A percentile compares a stretch with the other conserved stretches of the same genome.
Evolutionary conservation across 2,888 invertebrate genomes (phyloP).

Genomic region (Machimus rusticus): DNA sequence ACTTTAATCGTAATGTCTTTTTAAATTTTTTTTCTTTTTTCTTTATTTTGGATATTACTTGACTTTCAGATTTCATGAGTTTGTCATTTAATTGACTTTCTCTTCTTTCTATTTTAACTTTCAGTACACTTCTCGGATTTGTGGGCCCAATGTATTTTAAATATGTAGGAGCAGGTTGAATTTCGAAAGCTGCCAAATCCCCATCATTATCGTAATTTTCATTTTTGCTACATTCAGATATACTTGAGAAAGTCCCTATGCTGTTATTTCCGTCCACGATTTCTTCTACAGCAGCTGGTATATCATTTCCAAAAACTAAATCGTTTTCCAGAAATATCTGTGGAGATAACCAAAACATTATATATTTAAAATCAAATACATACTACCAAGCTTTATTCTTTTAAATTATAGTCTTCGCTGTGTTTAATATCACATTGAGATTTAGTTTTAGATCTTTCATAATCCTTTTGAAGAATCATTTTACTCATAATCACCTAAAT

Average conservation of each 20-base stretch:
- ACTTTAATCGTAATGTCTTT: constrained; percentile 48
- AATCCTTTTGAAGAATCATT: too few species aligned
- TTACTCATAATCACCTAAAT: too few species aligned
- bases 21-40: constrained; percentile 48
- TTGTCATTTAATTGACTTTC: background rate
- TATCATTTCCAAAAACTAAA: constrained; percentile 64
- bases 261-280: constrained; percentile 42
- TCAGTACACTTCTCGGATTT: constrained; percentile 46
- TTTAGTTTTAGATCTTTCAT: too few species aligned
- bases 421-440: too few species aligned
- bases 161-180: constrained; percentile 42
- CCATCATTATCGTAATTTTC: background rate
- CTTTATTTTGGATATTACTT: constrained; percentile 29
- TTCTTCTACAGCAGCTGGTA: constrained; percentile 65
- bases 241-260: background rate
- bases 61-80: constrained; percentile 34
- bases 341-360: background rate
- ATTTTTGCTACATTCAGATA: background rate
- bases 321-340: background rate
- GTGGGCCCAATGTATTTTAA: constrained; percentile 45
- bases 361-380: too few species aligned
- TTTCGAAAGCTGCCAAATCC: constrained; percentile 45
- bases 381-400: too few species aligned
- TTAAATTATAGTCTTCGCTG: too few species aligned
- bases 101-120: constrained; percentile 44